phyloP scores from a whole-genome alignment of 1,140 invertebrate genomes.

The Heliconius himera region DNA sequence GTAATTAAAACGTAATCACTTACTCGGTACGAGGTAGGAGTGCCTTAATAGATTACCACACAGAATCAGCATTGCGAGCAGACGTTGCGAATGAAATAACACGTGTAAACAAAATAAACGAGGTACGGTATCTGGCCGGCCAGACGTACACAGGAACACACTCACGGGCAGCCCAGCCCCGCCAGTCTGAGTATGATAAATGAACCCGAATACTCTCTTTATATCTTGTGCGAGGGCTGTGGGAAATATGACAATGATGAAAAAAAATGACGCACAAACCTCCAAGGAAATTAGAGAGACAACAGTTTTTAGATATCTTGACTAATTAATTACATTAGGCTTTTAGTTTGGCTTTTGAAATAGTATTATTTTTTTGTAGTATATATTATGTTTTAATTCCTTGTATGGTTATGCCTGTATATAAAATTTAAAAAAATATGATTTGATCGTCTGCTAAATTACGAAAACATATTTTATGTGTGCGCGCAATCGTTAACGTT shows the following conservation, averaged over 20 bases:
- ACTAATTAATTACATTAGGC: background rate
- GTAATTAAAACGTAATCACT: constrained; percentile 5
- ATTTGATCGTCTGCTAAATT: background rate
- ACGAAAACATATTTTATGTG: background rate
- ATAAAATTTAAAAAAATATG: background rate
- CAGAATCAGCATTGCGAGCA: constrained; percentile 36
- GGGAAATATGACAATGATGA: constrained; percentile 67
- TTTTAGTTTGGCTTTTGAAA: background rate
- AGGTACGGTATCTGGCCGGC: constrained; percentile 45
- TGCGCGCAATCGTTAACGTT: constrained; percentile 9
- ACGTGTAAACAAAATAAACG: constrained; percentile 71
- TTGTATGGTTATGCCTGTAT: background rate
- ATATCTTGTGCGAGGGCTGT: constrained; percentile 41
- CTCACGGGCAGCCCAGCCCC: constrained; percentile 55
- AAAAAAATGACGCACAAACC: constrained; percentile 54
- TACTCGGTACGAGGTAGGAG: constrained; percentile 8
- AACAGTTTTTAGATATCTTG: background rate
- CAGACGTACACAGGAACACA: constrained; percentile 72
- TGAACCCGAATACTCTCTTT: constrained; percentile 63
- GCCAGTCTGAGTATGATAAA: constrained; percentile 70
- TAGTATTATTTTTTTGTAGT: background rate
- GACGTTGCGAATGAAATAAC: constrained; percentile 47
- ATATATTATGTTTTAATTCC: no score
- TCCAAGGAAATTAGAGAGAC: constrained; percentile 35
- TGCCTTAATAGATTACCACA: constrained; percentile 37